Evolutionary conservation across 2,888 invertebrate genomes (phyloP).

Genomic region (Xestia rhomboidea): DNA sequence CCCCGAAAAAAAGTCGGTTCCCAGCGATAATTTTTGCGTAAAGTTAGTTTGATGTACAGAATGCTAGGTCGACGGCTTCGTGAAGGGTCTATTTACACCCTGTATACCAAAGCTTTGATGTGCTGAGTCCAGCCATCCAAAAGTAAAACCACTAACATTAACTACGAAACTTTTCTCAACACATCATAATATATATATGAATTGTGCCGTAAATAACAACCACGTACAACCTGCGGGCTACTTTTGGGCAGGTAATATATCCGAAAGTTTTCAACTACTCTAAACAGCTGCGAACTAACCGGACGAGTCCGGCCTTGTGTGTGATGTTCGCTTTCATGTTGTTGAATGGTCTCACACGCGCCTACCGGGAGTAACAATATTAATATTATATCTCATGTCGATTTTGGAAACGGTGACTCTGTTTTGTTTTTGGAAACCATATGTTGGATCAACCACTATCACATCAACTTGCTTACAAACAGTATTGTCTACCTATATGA

Average conservation of each 20-base stretch:
- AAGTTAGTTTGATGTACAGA: too few relatives aligned
- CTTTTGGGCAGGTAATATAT: conserved; percentile 9
- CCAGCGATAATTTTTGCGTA: too few relatives aligned
- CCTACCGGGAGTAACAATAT: not conserved
- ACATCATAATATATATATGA: not conserved
- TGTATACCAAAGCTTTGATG: not conserved
- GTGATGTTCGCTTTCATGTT: not conserved
- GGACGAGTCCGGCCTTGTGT: not conserved
- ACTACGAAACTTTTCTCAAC: conserved; percentile 10
- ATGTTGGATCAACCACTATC: too few relatives aligned
- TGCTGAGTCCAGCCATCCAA: not conserved
- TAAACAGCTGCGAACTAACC: conserved; percentile 7
- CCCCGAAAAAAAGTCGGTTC: too few relatives aligned
- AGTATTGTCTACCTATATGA: too few relatives aligned
- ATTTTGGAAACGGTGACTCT: not conserved
- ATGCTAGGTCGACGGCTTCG: too few relatives aligned
- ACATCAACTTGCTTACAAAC: too few relatives aligned
- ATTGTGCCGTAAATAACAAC: conserved; percentile 18
- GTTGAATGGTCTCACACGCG: not conserved
- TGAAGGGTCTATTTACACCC: too few relatives aligned
- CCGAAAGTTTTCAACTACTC: conserved; percentile 22
- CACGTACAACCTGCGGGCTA: not conserved
- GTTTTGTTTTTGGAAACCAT: too few relatives aligned
- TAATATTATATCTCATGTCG: not conserved
- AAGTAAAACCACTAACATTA: not conserved